Evolutionary conservation across 2,113 vertebrate genomes (phyloP).

Genomic region (Thalassarche chlororhynchos): DNA sequence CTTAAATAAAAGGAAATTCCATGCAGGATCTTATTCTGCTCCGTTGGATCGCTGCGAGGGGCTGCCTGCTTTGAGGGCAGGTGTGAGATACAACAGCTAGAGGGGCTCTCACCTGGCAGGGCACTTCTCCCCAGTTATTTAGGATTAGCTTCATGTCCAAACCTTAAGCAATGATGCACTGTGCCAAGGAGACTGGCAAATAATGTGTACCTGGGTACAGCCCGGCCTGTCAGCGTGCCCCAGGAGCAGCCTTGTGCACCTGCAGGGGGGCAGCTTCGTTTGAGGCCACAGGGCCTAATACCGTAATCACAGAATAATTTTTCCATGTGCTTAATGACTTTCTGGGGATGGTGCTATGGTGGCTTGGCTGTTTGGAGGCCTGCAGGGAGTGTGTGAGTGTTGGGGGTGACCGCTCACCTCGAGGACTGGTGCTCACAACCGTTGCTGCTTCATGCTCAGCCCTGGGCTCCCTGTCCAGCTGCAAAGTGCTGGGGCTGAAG

Average conservation of each 20-base stretch:
- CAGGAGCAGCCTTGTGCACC: not conserved
- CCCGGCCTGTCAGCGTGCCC: not conserved
- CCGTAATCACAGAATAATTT: not conserved
- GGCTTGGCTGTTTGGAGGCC: not conserved
- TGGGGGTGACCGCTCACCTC: no score
- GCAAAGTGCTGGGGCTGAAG: not conserved
- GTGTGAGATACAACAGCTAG: not conserved
- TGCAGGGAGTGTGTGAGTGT: fast-evolving
- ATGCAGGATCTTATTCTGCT: fast-evolving
- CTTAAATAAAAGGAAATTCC: not conserved
- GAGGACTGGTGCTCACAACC: not conserved
- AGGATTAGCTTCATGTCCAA: not conserved
- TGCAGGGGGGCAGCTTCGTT: fast-evolving
- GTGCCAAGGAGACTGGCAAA: not conserved
- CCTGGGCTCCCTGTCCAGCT: not conserved
- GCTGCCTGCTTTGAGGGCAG: not conserved
- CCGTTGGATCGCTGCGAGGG: not conserved
- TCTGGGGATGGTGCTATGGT: not conserved
- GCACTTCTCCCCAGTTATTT: not conserved
- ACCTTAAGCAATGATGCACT: not conserved
- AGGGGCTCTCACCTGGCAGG: not conserved
- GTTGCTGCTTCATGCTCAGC: fast-evolving
- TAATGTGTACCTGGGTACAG: not conserved
- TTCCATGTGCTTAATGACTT: not conserved
- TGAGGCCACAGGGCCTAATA: not conserved